These are phyloP conservation scores for Alligator mississippiensis DNA, from an alignment of 2,113 vertebrate species.

Conservation along the genomic window DNA sequence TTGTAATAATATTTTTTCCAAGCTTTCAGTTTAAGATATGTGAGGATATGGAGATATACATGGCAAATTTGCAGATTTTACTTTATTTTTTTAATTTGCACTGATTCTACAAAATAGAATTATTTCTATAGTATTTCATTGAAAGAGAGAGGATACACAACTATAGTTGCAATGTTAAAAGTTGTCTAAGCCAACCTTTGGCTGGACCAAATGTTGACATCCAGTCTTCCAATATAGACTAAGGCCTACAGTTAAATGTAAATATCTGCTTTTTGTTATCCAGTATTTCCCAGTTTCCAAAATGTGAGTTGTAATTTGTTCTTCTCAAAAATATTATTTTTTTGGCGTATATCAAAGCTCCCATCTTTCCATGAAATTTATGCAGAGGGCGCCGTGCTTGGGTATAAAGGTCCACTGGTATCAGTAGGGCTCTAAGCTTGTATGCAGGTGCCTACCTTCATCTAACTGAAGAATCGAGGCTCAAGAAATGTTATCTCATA, in stretches of 20 bases:
- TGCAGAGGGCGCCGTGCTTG: not conserved
- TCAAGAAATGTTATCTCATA: not conserved
- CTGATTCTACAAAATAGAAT: not conserved
- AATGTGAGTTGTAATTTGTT: conserved; percentile 10
- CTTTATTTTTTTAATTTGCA: not conserved
- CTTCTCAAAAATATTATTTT: not conserved
- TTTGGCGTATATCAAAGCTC: not conserved
- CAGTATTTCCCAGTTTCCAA: conserved; percentile 1
- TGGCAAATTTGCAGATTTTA: not conserved
- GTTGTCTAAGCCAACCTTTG: not conserved
- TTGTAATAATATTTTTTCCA: not conserved
- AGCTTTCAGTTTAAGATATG: not conserved
- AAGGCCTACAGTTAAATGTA: not conserved
- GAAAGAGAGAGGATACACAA: not conserved
- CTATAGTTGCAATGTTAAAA: not conserved
- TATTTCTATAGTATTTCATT: not conserved
- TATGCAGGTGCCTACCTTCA: not conserved
- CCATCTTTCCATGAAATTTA: not conserved
- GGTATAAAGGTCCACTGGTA: not conserved
- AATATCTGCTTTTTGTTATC: not conserved
- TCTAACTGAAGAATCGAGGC: not conserved
- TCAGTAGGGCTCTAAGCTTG: not conserved
- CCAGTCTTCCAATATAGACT: conserved; percentile 9
- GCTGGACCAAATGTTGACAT: conserved; percentile 33
- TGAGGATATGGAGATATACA: not conserved